Evolutionary conservation across 35 echinoderm and acorn worm genomes (phyloP).

Genomic region (Lytechinus pictus): DNA sequence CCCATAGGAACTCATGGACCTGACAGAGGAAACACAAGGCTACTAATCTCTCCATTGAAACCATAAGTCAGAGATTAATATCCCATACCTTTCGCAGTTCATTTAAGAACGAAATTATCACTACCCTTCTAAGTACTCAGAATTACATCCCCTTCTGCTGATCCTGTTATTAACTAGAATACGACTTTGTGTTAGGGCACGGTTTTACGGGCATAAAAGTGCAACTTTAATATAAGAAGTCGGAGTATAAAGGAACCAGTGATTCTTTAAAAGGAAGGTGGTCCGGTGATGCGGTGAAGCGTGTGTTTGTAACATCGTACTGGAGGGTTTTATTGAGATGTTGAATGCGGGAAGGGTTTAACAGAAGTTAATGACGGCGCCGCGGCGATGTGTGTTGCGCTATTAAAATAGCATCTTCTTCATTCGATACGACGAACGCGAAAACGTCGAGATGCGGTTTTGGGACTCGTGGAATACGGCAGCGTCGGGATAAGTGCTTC

Average conservation of each 20-base stretch:
- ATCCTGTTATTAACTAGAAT: background rate
- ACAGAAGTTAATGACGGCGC: background rate
- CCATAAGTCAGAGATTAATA: background rate
- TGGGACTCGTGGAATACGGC: background rate
- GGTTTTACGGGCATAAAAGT: background rate
- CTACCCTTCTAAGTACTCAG: background rate
- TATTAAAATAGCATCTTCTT: background rate
- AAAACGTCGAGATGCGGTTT: background rate
- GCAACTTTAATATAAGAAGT: background rate
- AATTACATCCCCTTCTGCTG: background rate
- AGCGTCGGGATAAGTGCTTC: background rate
- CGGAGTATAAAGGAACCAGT: background rate
- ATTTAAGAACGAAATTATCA: background rate
- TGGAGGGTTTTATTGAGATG: slow-evolving; percentile 4
- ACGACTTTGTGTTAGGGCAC: background rate
- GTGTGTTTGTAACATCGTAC: background rate
- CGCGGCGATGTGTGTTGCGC: background rate
- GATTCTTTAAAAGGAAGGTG: background rate
- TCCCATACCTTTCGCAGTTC: background rate
- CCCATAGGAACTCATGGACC: background rate
- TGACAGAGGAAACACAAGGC: background rate
- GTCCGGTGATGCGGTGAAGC: background rate
- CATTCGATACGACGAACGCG: background rate
- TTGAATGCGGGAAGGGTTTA: background rate
- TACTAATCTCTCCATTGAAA: background rate